Conservation (phyloP, 2,888 invertebrate genomes). For the Eudasyphora cyanicolor region DNA sequence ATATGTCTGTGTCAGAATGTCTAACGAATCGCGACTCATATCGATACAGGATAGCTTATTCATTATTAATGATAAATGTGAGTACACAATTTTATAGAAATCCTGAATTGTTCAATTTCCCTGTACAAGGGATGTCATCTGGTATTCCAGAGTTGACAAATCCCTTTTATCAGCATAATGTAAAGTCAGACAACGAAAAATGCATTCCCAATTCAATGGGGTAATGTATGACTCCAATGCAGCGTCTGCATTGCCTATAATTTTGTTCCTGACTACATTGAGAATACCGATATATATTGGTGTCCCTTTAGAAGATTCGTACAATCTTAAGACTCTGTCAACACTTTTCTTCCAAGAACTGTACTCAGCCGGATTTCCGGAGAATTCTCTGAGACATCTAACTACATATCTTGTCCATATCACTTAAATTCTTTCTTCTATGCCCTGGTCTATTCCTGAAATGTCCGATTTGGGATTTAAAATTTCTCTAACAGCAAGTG, state of each 20-base stretch:
- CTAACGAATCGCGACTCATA: constrained; percentile 52
- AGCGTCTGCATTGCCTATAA: constrained; percentile 45
- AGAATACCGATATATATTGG: constrained; percentile 47
- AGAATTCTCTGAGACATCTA: too few species aligned
- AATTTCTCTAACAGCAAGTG: too few species aligned
- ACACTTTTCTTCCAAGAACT: constrained; percentile 46
- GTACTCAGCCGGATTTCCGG: constrained; percentile 30
- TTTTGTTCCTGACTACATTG: constrained; percentile 45
- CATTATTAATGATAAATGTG: too few species aligned
- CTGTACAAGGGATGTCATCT: constrained; percentile 57
- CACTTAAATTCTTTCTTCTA: too few species aligned
- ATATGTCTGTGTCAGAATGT: constrained; percentile 55
- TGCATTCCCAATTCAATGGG: constrained; percentile 40
- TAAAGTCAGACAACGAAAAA: constrained; percentile 31
- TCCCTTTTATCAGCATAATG: constrained; percentile 51
- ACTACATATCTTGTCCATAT: too few species aligned
- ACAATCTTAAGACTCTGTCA: constrained; percentile 36
- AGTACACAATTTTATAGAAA: constrained; percentile 65
- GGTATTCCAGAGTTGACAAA: constrained; percentile 37
- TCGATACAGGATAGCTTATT: constrained; percentile 66
- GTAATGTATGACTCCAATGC: constrained; percentile 47
- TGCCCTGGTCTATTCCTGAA: too few species aligned
- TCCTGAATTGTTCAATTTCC: constrained; percentile 55
- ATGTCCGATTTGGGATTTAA: too few species aligned
- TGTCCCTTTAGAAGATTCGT: constrained; percentile 37